Percentiles rank a stretch among this genome's conserved stretches.
Conservation (phyloP, 2,113 vertebrate species). For the Sylvilagus bachmani region DNA sequence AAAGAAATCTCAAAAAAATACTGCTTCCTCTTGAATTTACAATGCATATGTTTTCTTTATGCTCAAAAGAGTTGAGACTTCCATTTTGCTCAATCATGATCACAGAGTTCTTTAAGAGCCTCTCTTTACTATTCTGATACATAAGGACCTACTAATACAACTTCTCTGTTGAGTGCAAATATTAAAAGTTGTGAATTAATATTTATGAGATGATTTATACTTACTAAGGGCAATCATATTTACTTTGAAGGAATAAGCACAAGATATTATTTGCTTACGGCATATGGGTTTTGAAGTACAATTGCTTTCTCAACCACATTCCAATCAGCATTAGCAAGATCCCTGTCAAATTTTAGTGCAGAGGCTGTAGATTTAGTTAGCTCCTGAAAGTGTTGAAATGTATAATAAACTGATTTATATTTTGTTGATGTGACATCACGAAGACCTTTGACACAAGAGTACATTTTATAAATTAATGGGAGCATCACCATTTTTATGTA, state of each 20-base stretch:
- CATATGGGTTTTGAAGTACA: slow-evolving; percentile 81
- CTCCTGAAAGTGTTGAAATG: slow-evolving; percentile 84
- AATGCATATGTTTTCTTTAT: not conserved
- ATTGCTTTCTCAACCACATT: slow-evolving; percentile 81
- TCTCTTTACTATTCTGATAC: not conserved
- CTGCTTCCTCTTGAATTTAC: not conserved
- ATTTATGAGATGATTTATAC: not conserved
- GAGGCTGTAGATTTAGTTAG: slow-evolving; percentile 76
- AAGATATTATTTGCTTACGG: slow-evolving; percentile 70
- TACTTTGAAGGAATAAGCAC: slow-evolving; percentile 30
- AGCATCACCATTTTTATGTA: not conserved
- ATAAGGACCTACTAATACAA: not conserved
- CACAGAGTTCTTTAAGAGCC: slow-evolving; percentile 12
- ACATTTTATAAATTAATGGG: slow-evolving; percentile 7
- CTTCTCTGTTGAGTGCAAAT: not conserved
- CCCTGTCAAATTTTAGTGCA: slow-evolving; percentile 85
- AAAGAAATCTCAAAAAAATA: not conserved
- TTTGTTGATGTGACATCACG: slow-evolving; percentile 84
- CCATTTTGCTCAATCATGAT: not conserved
- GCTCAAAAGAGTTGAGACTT: not conserved
- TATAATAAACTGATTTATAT: slow-evolving; percentile 83
- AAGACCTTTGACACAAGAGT: slow-evolving; percentile 80
- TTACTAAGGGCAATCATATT: not conserved
- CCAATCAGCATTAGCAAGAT: slow-evolving; percentile 87
- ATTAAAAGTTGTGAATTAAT: not conserved